Base-by-base conservation (phyloP, 2,888 invertebrate species). In the Sialis fuliginosa region DNA sequence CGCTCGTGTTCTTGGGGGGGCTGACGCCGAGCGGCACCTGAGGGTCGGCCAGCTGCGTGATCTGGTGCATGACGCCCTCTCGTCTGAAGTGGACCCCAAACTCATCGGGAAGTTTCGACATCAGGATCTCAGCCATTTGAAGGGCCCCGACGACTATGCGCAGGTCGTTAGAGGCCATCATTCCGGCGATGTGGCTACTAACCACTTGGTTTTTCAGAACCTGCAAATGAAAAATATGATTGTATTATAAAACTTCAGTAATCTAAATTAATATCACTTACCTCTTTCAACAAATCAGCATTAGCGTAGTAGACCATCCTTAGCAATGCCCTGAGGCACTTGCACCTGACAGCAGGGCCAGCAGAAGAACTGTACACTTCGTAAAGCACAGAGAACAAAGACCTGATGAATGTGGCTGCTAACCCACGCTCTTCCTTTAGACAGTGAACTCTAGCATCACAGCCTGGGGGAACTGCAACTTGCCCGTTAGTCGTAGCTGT, bases 331-430 rank as follows among this genome's bases (percentile, higher is more conserved):
- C 93, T 83, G 50, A 98, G 76, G 61, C 96, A 96, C 68, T 95
- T 95, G 68, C 93, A 93, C 56, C 96, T 81, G 32, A 99, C 93
- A 50, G 95, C 89, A 32, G 97, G 95, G 6, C 97, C 97, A 47
- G 97, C 96, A 51, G 95, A 95, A 56, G 91, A 92, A 65, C 91
- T 93, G 69, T 98, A 98, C 47, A 98, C 95, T 70, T 98, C 96
- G 67, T 96, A 96, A 42, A 98, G 72, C 31, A 97, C 90, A 40
- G 88, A 86, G 65, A 97, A 92, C 50, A 98, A 71, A 39, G 91
- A 87, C 56, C 83, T 77, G 34, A 74, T 79, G 53, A 81, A 75
- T 50, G 75, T 71, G 2, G 80, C 77, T 3, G 81, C 80, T 48
- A 84, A 65, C 33, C 80, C 79, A 35, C 77, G 69, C 56, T 84